phyloP scores from a whole-genome alignment of 1,140 invertebrate genomes.

The Prorops nasuta region DNA sequence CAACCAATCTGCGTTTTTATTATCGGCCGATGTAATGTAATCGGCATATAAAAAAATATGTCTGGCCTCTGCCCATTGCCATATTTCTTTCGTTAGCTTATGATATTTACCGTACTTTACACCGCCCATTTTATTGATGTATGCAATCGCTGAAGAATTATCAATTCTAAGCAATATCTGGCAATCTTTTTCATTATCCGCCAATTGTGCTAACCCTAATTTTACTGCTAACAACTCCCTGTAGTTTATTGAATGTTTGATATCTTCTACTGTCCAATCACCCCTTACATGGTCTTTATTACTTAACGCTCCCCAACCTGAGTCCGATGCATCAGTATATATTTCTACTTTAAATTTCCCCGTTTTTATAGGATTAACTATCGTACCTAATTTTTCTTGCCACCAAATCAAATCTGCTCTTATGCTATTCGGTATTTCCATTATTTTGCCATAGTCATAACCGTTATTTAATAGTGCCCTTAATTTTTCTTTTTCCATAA shows the following conservation, averaged over 20 bases:
- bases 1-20: neutral
- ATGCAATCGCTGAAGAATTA: neutral
- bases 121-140: neutral
- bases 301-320: slow-evolving; percentile 1
- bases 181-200: neutral
- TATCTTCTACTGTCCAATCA: slow-evolving; percentile 4
- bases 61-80: neutral
- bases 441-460: neutral
- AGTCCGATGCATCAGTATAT: neutral
- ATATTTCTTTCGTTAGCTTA: neutral
- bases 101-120: neutral
- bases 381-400: neutral
- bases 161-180: neutral
- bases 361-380: neutral
- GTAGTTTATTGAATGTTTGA: neutral
- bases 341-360: neutral
- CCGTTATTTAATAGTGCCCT: neutral
- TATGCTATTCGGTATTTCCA: neutral
- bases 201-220: neutral
- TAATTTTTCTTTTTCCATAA: slow-evolving; percentile 6
- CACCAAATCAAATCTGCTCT: slow-evolving; percentile 1
- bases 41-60: neutral
- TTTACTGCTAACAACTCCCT: slow-evolving; percentile 2
- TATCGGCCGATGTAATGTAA: neutral
- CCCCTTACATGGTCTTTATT: neutral